Conservation (phyloP, 2,888 invertebrate species). For the Drosophila anomalata region DNA sequence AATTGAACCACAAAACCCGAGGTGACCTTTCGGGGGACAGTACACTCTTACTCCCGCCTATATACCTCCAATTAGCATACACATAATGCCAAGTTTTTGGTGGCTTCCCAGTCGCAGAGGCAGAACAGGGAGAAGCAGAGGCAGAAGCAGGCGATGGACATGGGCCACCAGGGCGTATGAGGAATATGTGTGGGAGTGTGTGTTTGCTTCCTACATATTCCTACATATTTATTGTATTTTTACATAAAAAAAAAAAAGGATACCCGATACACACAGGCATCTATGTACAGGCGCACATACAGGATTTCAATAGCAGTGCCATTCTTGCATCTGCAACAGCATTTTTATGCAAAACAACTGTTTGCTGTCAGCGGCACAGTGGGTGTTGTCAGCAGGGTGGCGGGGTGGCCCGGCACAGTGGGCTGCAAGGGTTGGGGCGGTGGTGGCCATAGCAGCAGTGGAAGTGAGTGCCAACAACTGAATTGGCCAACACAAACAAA, state of each 20-base stretch:
- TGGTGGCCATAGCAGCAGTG: neutral
- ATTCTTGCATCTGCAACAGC: slow-evolving; percentile 67
- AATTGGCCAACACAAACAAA: slow-evolving; percentile 35
- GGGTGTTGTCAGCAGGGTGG: slow-evolving; percentile 39
- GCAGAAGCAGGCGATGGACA: slow-evolving; percentile 11
- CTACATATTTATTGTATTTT: slow-evolving; percentile 65
- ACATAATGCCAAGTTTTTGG: slow-evolving; percentile 23
- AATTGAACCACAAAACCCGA: slow-evolving; percentile 20
- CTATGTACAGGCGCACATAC: slow-evolving; percentile 4
- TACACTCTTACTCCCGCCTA: neutral
- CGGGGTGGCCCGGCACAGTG: neutral
- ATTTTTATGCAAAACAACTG: slow-evolving; percentile 80
- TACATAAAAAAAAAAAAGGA: slow-evolving; percentile 47
- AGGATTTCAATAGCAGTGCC: slow-evolving; percentile 8
- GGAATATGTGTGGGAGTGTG: neutral
- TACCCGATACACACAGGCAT: slow-evolving; percentile 9
- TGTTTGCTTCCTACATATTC: slow-evolving; percentile 35
- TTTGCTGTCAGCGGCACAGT: slow-evolving; percentile 76
- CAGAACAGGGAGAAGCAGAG: neutral
- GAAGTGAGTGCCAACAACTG: slow-evolving; percentile 13
- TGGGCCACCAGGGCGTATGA: neutral
- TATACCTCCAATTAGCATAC: slow-evolving; percentile 30
- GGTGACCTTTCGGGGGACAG: slow-evolving; percentile 14
- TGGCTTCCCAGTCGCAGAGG: slow-evolving; percentile 4
- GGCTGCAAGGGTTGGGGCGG: neutral